Percentiles rank a stretch among this genome's conserved stretches.
These are phyloP conservation scores for Metaphire vulgaris DNA, from an alignment of 1,140 invertebrate species.

Conservation along the genomic window DNA sequence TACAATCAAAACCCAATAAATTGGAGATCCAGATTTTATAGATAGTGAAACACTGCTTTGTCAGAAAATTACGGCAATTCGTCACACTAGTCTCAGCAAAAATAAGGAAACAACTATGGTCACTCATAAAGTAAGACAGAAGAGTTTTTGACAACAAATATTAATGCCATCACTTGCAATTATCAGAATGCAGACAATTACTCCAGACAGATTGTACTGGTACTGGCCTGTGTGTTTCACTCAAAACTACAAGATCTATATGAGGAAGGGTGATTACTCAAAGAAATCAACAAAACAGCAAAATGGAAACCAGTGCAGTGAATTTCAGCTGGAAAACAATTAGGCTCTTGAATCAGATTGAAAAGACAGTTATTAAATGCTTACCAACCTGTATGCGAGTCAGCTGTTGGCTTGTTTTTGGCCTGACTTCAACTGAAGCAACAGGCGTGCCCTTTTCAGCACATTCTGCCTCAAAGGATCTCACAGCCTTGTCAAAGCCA, in stretches of 20 bases:
- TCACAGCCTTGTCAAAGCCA: slow-evolving; percentile 43
- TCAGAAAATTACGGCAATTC: neutral
- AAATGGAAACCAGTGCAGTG: neutral
- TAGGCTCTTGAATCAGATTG: no score
- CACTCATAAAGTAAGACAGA: no score
- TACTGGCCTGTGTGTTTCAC: no score
- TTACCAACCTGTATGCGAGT: slow-evolving; percentile 33
- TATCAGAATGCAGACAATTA: no score
- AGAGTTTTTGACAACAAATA: no score
- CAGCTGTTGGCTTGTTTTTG: slow-evolving; percentile 32
- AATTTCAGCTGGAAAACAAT: no score
- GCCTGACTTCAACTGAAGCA: slow-evolving; percentile 28
- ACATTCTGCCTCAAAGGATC: slow-evolving; percentile 49
- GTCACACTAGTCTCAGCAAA: neutral
- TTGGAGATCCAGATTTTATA: no score
- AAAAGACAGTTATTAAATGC: no score
- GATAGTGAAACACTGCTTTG: no score
- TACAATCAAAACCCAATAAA: neutral
- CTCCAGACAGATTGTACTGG: no score
- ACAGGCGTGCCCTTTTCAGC: slow-evolving; percentile 46
- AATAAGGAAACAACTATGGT: neutral
- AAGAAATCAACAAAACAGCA: neutral
- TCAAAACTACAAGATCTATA: no score
- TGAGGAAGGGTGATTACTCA: neutral
- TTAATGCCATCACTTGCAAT: no score